Evolutionary conservation across 2,113 vertebrate genomes (phyloP).

Genomic region (Cyanoramphus novaezelandiae): DNA sequence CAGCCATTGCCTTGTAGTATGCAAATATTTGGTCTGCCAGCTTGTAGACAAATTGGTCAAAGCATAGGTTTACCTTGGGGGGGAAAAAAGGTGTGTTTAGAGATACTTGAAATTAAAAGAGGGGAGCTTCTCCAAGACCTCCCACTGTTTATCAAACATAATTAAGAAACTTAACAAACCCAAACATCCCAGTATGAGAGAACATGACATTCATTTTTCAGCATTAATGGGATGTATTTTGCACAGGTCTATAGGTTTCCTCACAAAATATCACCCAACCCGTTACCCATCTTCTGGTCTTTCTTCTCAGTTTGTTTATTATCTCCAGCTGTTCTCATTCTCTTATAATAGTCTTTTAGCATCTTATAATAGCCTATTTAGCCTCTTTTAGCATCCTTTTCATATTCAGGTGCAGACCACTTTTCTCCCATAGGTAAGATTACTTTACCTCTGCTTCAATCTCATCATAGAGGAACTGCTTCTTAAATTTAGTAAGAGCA

Average conservation of each 20-base stretch:
- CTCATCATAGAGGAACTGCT: constrained; percentile 91
- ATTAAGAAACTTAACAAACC: neutral
- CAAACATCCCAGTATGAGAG: neutral
- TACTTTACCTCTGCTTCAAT: constrained; percentile 88
- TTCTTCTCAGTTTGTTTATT: neutral
- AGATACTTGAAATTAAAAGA: neutral
- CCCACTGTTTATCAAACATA: neutral
- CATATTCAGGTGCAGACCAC: neutral
- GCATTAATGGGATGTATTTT: neutral
- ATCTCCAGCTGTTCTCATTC: neutral
- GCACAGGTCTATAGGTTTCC: neutral
- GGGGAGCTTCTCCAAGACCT: neutral
- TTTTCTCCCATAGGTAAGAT: neutral
- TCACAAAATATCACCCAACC: neutral
- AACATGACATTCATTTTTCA: neutral
- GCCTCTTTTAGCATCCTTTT: neutral
- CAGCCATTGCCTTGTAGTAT: constrained; percentile 88
- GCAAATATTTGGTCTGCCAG: constrained; percentile 90
- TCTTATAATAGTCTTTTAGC: neutral
- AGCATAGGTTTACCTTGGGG: constrained; percentile 86
- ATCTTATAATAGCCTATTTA: too few relatives aligned
- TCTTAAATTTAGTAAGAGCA: constrained; percentile 89
- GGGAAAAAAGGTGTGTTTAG: neutral
- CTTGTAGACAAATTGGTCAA: constrained; percentile 92
- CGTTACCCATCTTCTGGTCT: neutral